Conservation (phyloP, 1,140 invertebrate species). For the Trichoplusia ni region DNA sequence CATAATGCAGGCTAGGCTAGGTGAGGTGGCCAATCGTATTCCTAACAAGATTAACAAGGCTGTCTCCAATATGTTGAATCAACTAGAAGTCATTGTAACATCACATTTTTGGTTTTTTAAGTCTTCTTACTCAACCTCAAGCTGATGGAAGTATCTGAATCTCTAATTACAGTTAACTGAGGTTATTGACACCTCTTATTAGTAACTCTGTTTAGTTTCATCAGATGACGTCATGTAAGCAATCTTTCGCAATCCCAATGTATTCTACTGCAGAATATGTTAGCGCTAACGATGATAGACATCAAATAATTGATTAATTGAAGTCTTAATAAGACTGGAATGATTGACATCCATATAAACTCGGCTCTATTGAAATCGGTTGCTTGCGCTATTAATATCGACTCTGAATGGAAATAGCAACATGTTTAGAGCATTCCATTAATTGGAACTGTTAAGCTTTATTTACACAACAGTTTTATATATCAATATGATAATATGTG, state of each 20-base stretch:
- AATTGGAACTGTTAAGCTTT: slow-evolving; percentile 1
- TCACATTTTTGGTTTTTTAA: too few species aligned
- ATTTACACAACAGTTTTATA: background rate
- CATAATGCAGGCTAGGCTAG: slow-evolving; percentile 30
- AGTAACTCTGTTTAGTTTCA: background rate
- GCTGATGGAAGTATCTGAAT: too few species aligned
- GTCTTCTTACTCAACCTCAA: slow-evolving; percentile 1
- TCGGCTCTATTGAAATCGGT: slow-evolving; percentile 9
- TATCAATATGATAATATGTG: too few species aligned
- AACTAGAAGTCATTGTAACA: too few species aligned
- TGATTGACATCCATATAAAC: slow-evolving; percentile 12
- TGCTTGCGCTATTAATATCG: slow-evolving; percentile 2
- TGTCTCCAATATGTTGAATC: slow-evolving; percentile 37
- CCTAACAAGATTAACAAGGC: slow-evolving; percentile 77
- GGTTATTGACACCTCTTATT: slow-evolving; percentile 21
- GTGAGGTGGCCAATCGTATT: slow-evolving; percentile 62
- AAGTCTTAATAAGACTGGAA: background rate
- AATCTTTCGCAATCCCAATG: slow-evolving; percentile 17
- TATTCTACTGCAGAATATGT: slow-evolving; percentile 15
- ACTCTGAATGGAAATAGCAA: slow-evolving; percentile 2
- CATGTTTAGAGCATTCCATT: too few species aligned
- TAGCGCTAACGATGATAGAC: slow-evolving; percentile 5
- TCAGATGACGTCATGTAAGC: slow-evolving; percentile 24
- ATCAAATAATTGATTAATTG: slow-evolving; percentile 21
- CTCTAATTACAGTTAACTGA: too few species aligned